Base-by-base conservation (phyloP, 1,140 invertebrate genomes). In the Macrostomum lignano region DNA sequence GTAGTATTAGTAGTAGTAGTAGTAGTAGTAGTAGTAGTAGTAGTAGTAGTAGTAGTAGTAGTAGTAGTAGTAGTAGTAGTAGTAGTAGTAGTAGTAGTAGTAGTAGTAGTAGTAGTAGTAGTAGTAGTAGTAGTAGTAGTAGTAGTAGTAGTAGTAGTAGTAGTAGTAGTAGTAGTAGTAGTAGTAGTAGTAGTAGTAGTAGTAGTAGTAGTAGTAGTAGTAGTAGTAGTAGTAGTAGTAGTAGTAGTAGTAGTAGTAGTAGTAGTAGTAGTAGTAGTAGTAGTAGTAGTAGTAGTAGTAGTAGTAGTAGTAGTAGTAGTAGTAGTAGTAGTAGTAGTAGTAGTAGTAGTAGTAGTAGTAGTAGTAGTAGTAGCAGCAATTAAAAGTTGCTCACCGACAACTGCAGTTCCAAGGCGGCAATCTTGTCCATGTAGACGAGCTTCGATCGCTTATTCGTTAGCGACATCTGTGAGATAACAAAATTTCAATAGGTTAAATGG, bases 211-310 rank as follows among this genome's bases (percentile, higher is more conserved):
- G 26, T 29, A 29, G 26, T 29, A 29, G 26, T 29, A 29, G 26
- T 29, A 29, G 26, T 29, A 10, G 26, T 29, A 29, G 26, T 29
- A 29, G 26, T 10, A 29, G 26, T 29, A 29, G 26, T 29, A 29
- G 26, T 29, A 29, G 26, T 29, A 29, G 26, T 29, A 29, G 26
- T 29, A 29, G 26, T 29, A 10, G 26, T 5, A 5, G 5, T 10
- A 29, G 26, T 29, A 29, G 26, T 10, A 29, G 26, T 29, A 29
- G 26, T 10, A 29, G 26, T 5, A 5, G 5, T 10, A 29, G 26
- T 29, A 29, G 26, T 29, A 29, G 26, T 29, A 29, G 26, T 29
- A 29, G 26, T 29, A 29, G 26, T 29, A 29, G 26, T 29, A 29
- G 26, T 29, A 29, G 26, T 29, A 29, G 26, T 10, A 29, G 26